These are phyloP conservation scores for Chlamydotis undulata DNA, from an alignment of 2,113 vertebrate genomes.

Conservation along the genomic window DNA sequence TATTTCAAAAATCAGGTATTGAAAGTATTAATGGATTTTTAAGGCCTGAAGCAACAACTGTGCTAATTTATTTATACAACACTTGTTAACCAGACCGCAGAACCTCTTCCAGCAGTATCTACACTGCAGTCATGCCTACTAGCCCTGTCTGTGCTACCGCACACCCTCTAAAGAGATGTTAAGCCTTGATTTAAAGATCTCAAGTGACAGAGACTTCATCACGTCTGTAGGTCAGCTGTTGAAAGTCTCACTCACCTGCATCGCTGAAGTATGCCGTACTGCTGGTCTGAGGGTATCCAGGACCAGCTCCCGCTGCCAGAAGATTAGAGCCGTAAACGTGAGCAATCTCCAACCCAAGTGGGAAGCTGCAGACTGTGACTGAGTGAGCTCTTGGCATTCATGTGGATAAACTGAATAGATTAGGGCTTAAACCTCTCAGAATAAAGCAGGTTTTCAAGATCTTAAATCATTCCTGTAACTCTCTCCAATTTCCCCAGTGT, in stretches of 20 bases:
- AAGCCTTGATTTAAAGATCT: background rate
- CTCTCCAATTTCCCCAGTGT: background rate
- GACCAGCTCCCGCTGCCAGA: background rate
- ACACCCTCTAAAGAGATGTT: background rate
- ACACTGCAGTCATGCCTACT: background rate
- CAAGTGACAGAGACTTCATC: background rate
- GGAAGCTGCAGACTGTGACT: background rate
- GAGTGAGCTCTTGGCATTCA: slow-evolving; percentile 20
- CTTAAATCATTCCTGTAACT: slow-evolving; percentile 4
- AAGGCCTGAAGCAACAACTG: slow-evolving; percentile 29
- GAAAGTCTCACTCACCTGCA: slow-evolving; percentile 25
- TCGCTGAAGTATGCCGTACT: background rate
- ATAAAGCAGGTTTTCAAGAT: background rate
- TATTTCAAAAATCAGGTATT: slow-evolving; percentile 20
- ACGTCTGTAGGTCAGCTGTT: background rate
- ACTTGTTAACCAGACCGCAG: background rate
- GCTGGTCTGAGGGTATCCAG: slow-evolving; percentile 5
- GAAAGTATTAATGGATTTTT: slow-evolving; percentile 59
- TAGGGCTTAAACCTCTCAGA: background rate
- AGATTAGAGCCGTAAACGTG: slow-evolving; percentile 36
- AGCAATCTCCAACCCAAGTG: slow-evolving; percentile 41
- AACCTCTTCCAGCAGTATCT: background rate
- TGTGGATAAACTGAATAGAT: slow-evolving; percentile 25
- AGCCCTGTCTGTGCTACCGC: background rate
- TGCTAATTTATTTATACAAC: slow-evolving; percentile 39